Percentiles rank a stretch among this genome's conserved stretches.
phyloP scores from a whole-genome alignment of 35 echinoderm and acorn worm species.

The Patiria miniata region DNA sequence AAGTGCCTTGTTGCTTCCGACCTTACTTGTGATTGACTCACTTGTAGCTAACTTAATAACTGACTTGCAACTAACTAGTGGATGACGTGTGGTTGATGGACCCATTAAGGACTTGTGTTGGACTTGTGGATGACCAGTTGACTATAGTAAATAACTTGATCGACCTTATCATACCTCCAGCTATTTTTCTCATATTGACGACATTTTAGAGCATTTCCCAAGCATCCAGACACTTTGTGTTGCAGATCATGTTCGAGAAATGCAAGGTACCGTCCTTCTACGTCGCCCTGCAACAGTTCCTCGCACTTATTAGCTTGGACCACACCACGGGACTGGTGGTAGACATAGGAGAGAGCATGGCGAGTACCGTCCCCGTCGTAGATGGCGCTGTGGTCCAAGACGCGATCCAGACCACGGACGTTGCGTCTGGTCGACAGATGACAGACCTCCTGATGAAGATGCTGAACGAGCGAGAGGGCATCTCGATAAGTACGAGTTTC shows the following conservation, averaged over 20 bases:
- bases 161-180: no score
- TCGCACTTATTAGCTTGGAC: neutral
- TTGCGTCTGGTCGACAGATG: neutral
- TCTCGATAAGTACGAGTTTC: constrained; percentile 1
- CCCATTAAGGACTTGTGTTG: no score
- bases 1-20: no score
- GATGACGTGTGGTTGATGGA: no score
- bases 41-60: no score
- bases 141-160: no score
- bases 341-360: neutral
- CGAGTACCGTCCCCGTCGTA: neutral
- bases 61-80: no score
- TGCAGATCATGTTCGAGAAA: neutral
- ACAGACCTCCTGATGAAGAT: neutral
- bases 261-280: neutral
- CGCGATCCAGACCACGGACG: neutral
- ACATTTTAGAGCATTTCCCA: no score
- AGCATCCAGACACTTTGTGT: no score
- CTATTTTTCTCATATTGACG: no score
- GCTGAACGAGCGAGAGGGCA: constrained; percentile 2
- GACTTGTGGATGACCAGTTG: no score
- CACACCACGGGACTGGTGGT: neutral
- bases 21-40: no score
- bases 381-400: neutral
- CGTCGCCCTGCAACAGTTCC: neutral